A percentile compares a stretch with the other conserved stretches of the same genome.
Evolutionary conservation across 2,797 vertebrate genomes (phyloP).

Genomic region (Melanotaenia parkinsoni): DNA sequence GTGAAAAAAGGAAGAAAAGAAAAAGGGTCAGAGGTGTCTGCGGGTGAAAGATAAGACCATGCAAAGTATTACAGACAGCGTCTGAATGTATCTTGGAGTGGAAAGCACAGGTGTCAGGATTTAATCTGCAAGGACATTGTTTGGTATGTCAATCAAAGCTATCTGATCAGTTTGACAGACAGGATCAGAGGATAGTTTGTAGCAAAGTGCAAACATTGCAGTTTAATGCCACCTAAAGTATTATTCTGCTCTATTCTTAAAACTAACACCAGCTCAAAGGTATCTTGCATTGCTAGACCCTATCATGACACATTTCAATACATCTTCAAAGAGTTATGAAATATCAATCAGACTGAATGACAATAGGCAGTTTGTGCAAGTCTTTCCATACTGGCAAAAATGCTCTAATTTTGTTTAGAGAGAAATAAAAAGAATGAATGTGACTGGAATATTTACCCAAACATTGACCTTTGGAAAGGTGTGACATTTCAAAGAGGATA

Average conservation of each 20-base stretch:
- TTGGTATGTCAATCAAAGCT: slow-evolving; percentile 59
- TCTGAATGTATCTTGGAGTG: slow-evolving; percentile 56
- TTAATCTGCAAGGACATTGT: slow-evolving; percentile 69
- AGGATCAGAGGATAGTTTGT: slow-evolving; percentile 40
- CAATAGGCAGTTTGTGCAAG: background rate
- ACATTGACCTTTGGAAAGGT: slow-evolving; percentile 49
- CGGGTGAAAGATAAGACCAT: slow-evolving; percentile 69
- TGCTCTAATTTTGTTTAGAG: background rate
- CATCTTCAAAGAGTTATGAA: slow-evolving; percentile 5
- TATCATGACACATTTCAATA: slow-evolving; percentile 5
- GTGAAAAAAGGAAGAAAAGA: slow-evolving; percentile 20
- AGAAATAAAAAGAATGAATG: background rate
- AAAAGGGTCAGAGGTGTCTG: slow-evolving; percentile 62
- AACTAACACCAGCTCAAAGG: slow-evolving; percentile 5
- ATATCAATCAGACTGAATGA: background rate
- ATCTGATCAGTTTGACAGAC: slow-evolving; percentile 61
- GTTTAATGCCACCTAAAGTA: slow-evolving; percentile 12
- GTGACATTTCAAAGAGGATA: slow-evolving; percentile 39
- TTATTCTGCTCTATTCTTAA: slow-evolving; percentile 1
- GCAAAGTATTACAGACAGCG: slow-evolving; percentile 42
- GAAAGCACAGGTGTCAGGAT: slow-evolving; percentile 51
- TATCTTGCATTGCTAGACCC: background rate
- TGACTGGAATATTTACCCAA: background rate
- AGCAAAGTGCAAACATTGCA: slow-evolving; percentile 13
- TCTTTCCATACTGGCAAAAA: background rate